phyloP scores from a whole-genome alignment of 2,797 vertebrate species.

The Lepidocolaptes lacrymiger region DNA sequence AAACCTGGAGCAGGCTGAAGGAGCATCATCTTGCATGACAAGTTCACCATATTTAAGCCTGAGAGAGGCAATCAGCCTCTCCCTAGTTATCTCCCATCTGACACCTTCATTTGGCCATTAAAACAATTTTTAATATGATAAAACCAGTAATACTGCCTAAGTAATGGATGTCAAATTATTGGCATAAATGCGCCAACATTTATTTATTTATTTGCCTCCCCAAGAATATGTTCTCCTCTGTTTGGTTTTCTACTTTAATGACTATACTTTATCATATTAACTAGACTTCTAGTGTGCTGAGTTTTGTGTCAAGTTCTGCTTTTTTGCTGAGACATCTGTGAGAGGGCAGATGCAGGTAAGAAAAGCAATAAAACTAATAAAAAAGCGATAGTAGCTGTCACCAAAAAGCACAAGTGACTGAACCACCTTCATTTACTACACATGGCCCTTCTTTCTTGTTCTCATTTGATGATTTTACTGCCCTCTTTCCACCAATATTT shows the following conservation, averaged over 20 bases:
- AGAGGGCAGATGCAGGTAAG: conserved; percentile 1
- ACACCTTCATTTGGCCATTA: conserved; percentile 21
- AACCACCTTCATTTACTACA: neutral
- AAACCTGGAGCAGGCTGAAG: neutral
- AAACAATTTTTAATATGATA: conserved; percentile 15
- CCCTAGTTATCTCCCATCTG: conserved; percentile 33
- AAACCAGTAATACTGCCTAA: conserved; percentile 25
- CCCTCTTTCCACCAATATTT: neutral
- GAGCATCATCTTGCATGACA: fast-evolving
- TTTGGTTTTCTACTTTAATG: conserved; percentile 51
- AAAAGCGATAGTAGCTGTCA: neutral
- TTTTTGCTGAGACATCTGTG: conserved; percentile 26
- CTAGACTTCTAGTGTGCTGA: conserved; percentile 16
- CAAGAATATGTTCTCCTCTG: conserved; percentile 27
- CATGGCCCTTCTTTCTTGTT: neutral
- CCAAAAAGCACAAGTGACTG: neutral
- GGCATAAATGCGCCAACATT: conserved; percentile 16
- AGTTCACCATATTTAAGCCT: neutral
- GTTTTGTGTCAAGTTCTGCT: neutral
- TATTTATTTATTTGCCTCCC: conserved; percentile 58
- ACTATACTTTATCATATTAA: conserved; percentile 57
- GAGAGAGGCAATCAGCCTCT: conserved; percentile 16
- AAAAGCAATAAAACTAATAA: neutral
- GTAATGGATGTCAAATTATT: conserved; percentile 50
- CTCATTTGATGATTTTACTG: neutral